phyloP scores from a whole-genome alignment of 2,797 vertebrate genomes.

The Tangara arthus region DNA sequence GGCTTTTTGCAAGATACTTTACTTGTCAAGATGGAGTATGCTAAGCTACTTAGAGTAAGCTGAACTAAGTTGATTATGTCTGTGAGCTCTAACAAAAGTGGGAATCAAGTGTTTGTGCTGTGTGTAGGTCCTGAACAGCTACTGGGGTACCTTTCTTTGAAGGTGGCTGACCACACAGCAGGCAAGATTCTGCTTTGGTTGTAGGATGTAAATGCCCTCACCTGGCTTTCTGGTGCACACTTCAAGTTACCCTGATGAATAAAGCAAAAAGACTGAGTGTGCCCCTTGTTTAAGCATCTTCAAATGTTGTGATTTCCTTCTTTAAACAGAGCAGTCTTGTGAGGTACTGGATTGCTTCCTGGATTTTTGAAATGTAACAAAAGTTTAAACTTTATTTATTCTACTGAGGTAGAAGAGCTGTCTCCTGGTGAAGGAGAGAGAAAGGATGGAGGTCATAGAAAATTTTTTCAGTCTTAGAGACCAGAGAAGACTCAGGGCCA shows the following conservation, averaged over 20 bases:
- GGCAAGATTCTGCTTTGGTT: neutral
- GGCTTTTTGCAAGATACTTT: neutral
- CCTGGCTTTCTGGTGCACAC: neutral
- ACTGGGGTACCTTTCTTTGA: neutral
- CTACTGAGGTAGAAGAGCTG: neutral
- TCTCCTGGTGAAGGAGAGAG: neutral
- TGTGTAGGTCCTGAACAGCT: neutral
- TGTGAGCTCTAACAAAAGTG: neutral
- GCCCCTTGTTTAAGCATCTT: neutral
- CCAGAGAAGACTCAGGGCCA: neutral
- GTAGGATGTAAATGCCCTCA: neutral
- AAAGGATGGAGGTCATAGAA: neutral
- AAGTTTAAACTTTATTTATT: neutral
- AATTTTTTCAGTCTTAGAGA: neutral
- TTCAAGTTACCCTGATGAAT: neutral
- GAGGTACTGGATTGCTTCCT: neutral
- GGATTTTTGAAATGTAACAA: neutral
- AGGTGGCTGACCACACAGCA: neutral
- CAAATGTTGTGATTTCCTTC: neutral
- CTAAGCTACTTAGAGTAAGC: constrained; percentile 39
- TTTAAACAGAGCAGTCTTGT: neutral
- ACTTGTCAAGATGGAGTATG: neutral
- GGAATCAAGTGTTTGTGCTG: neutral
- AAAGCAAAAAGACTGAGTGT: neutral
- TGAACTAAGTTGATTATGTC: constrained; percentile 21